phyloP scores from a whole-genome alignment of 1,140 invertebrate genomes.

The Ridgeia piscesae region DNA sequence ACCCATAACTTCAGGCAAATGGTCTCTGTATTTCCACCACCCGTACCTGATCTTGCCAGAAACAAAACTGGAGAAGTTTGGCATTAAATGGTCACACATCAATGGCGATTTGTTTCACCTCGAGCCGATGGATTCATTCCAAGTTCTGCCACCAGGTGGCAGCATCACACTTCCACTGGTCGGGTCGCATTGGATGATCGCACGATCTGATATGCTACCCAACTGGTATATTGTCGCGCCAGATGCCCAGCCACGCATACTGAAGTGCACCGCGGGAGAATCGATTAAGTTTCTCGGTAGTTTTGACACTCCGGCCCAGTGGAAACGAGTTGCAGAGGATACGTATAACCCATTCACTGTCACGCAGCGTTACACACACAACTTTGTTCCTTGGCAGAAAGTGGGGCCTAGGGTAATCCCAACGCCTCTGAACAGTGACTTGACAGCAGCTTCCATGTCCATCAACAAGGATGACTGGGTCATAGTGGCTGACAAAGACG shows the following conservation, averaged over 20 bases:
- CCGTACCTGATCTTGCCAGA: not conserved
- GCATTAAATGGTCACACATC: slow-evolving; percentile 38
- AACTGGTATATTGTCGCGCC: slow-evolving; percentile 20
- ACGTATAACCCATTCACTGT: slow-evolving; percentile 39
- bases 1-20: not conserved
- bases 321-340: slow-evolving; percentile 31
- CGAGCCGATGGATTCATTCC: slow-evolving; percentile 33
- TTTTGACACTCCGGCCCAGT: slow-evolving; percentile 28
- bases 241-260: slow-evolving; percentile 28
- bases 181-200: not conserved
- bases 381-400: not conserved
- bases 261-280: slow-evolving; percentile 40
- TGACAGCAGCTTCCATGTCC: not conserved
- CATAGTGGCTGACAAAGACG: not conserved
- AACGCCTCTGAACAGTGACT: not conserved
- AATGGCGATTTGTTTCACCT: slow-evolving; percentile 43
- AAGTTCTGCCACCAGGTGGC: slow-evolving; percentile 26
- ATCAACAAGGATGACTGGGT: not conserved
- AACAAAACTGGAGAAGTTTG: slow-evolving; percentile 29
- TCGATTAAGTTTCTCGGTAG: slow-evolving; percentile 39
- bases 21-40: not conserved
- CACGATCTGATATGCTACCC: slow-evolving; percentile 27
- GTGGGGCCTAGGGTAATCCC: not conserved
- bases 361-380: not conserved
- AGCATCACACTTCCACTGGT: not conserved